Evolutionary conservation across 2,888 invertebrate species (phyloP).

Genomic region (Conops quadrifasciatus): DNA sequence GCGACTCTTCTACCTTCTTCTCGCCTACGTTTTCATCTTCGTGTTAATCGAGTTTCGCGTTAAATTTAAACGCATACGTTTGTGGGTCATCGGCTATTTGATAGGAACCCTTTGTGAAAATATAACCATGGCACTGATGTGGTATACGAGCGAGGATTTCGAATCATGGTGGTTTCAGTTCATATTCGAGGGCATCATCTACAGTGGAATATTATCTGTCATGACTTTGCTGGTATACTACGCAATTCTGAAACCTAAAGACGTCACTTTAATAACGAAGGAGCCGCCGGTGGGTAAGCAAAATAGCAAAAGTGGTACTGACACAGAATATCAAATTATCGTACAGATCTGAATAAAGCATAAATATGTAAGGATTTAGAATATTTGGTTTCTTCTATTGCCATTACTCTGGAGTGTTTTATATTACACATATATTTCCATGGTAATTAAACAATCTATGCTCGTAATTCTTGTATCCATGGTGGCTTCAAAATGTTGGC

Average conservation of each 20-base stretch:
- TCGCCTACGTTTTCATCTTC: constrained; percentile 78
- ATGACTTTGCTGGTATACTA: constrained; percentile 73
- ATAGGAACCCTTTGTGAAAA: constrained; percentile 74
- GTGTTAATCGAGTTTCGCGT: constrained; percentile 82
- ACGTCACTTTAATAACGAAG: constrained; percentile 66
- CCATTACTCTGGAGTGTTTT: background rate
- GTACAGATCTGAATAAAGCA: no score
- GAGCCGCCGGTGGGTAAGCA: constrained; percentile 45
- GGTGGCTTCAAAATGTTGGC: background rate
- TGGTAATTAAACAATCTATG: background rate
- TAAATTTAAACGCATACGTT: constrained; percentile 76
- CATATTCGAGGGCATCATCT: constrained; percentile 71
- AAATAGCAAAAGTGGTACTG: no score
- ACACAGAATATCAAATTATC: no score
- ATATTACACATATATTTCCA: background rate
- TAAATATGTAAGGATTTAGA: no score
- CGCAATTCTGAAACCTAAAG: constrained; percentile 71
- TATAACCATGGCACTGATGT: constrained; percentile 74
- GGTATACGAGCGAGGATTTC: constrained; percentile 70
- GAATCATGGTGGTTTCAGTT: constrained; percentile 78
- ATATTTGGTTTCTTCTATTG: no score
- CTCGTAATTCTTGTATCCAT: no score
- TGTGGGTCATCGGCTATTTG: constrained; percentile 76
- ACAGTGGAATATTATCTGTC: constrained; percentile 70
- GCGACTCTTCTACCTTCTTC: constrained; percentile 73